Evolutionary conservation across 2,113 vertebrate genomes (phyloP), one percentile per base, ranked within the genome.

Genomic region (Carassius auratus): DNA sequence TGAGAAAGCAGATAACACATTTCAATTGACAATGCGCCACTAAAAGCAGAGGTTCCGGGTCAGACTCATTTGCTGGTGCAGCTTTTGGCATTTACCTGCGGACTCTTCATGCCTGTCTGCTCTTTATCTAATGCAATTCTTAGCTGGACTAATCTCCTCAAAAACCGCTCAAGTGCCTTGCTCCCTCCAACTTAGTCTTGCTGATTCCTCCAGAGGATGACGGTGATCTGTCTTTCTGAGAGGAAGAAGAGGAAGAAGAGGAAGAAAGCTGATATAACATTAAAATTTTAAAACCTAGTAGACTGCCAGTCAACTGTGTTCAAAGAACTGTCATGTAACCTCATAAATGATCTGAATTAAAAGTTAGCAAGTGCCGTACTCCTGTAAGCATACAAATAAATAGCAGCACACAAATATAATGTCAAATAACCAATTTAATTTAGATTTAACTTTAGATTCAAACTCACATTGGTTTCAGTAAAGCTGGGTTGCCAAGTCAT

Each of bases 101-200:
- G 80, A 73, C 52, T 45, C 45, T 55, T 33, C 38, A 36, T 21
- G 61, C 59, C 62, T 23, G 30, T 68, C 62, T 85, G 84, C 76
- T 68, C 68, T 85, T 84, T 87, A 38, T 69, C 75, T 84, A 84
- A 85, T 71, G 61, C 73, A 85, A 62, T 71, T 61, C 77, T 68
- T 62, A 71, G 55, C 84, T 81, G 38, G 52, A 69, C 38, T 88
- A 85, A 85, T 82, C 73, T 78, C 36, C 52, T 85, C 19, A 85
- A 76, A 82, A 38, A 61, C 5, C n/a, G 38, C 73, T 83, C 66
- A 74, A 84, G 66, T 82, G 78, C 71, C 68, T 79, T 75, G 76
- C 55, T 80, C 14, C 15, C 33, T 71, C 13, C 73, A n/a, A n/a
- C 30, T 57, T 14, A 73, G 9, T 33, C 48, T 19, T 14, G 19